phyloP scores from a whole-genome alignment of 2,797 vertebrate species.

The Cossypha polioptera region DNA sequence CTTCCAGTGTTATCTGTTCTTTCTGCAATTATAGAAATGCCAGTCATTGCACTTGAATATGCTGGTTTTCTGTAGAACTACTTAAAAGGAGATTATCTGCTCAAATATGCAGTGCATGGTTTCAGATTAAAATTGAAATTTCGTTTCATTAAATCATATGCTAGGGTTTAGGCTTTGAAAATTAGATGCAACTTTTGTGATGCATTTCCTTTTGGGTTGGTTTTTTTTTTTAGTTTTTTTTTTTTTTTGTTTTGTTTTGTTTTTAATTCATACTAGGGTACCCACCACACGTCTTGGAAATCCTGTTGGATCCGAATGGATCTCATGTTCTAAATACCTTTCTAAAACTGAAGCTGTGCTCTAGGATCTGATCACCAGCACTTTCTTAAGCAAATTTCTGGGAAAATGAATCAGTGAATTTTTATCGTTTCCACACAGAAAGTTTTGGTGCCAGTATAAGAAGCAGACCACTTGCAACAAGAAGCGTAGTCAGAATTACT shows the following conservation, averaged over 20 bases:
- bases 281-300: neutral
- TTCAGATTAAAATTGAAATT: neutral
- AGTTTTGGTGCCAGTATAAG: neutral
- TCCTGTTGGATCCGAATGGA: neutral
- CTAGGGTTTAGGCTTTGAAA: neutral
- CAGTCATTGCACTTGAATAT: neutral
- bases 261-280: neutral
- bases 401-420: neutral
- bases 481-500: neutral
- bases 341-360: neutral
- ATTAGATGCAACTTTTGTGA: neutral
- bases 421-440: neutral
- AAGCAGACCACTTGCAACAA: neutral
- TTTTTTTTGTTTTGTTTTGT: neutral
- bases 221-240: too few relatives aligned
- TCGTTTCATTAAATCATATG: neutral
- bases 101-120: neutral
- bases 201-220: neutral
- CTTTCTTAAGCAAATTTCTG: neutral
- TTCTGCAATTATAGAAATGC: neutral
- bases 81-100: neutral
- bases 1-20: neutral
- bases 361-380: neutral
- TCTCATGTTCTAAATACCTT: neutral
- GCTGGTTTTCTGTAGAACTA: neutral